A percentile compares a stretch with the other conserved stretches of the same genome.
phyloP scores from a whole-genome alignment of 1,140 invertebrate species.

The Archegozetes longisetosus region DNA sequence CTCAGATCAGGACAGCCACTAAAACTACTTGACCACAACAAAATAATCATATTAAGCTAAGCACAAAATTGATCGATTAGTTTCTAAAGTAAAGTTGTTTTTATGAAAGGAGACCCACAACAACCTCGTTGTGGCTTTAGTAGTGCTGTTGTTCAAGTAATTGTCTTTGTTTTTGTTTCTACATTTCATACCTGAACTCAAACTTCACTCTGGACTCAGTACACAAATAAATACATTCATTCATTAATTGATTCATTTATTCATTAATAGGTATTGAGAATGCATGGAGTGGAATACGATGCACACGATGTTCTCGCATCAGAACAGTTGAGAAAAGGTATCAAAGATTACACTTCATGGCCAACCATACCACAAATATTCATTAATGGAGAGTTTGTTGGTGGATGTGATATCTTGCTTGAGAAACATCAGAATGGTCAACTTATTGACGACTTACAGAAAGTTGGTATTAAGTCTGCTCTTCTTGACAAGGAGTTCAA shows the following conservation, averaged over 20 bases:
- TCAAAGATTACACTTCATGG: conserved; percentile 92
- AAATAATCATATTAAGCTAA: neutral
- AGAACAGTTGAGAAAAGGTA: conserved; percentile 77
- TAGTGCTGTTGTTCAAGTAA: conserved; percentile 91
- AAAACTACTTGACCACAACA: too few relatives aligned
- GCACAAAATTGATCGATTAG: neutral
- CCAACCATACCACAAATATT: conserved; percentile 89
- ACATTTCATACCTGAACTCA: neutral
- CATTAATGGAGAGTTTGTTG: conserved; percentile 91
- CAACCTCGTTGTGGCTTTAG: conserved; percentile 84
- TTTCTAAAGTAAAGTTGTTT: conserved; percentile 59
- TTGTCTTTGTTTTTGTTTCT: neutral
- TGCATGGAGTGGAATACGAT: conserved; percentile 80
- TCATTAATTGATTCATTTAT: neutral
- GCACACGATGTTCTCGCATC: conserved; percentile 74
- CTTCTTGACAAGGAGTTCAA: conserved; percentile 35
- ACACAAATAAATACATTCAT: too few relatives aligned
- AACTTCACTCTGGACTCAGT: too few relatives aligned
- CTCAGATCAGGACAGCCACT: neutral
- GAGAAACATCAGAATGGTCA: conserved; percentile 96
- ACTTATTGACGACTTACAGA: conserved; percentile 78
- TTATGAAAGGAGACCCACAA: conserved; percentile 71
- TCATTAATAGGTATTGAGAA: conserved; percentile 39
- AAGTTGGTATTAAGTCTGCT: conserved; percentile 72
- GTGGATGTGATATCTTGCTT: conserved; percentile 88